A percentile compares a stretch with the other conserved stretches of the same genome.
phyloP scores from a whole-genome alignment of 2,113 vertebrate genomes.

The Antechinus flavipes region DNA sequence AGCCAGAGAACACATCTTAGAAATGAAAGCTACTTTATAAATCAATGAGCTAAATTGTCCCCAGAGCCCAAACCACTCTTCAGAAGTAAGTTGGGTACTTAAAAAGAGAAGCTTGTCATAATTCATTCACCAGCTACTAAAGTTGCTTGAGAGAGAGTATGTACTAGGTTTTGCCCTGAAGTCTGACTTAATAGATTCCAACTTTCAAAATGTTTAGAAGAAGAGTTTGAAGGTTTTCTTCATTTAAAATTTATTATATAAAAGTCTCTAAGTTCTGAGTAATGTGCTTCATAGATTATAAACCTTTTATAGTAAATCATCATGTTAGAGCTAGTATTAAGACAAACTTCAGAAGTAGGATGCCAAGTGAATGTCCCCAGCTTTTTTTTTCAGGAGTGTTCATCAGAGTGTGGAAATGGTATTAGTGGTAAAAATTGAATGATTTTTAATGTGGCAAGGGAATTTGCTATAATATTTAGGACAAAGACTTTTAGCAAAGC shows the following conservation, averaged over 20 bases:
- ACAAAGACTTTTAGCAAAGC: not conserved
- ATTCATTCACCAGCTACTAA: not conserved
- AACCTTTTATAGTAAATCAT: not conserved
- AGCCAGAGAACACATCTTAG: conserved; percentile 30
- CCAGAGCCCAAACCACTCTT: not conserved
- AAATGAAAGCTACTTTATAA: conserved; percentile 32
- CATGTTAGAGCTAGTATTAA: not conserved
- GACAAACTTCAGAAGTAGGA: not conserved
- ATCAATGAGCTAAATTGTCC: conserved; percentile 9
- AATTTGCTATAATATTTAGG: not conserved
- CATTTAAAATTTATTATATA: not conserved
- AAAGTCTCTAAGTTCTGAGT: not conserved
- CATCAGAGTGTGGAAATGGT: not conserved
- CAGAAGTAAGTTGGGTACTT: not conserved
- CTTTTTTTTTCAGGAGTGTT: not conserved
- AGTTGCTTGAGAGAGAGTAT: conserved; percentile 10
- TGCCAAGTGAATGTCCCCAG: not conserved
- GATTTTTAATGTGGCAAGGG: not conserved
- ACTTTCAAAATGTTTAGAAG: not conserved
- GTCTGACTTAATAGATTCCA: not conserved
- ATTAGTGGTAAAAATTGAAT: not conserved
- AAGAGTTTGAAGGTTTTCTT: not conserved
- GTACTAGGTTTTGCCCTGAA: not conserved
- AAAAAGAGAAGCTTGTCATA: conserved; percentile 2
- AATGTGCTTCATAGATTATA: not conserved